Evolutionary conservation across 2,888 invertebrate genomes (phyloP).

Genomic region (Orthosia cruda): DNA sequence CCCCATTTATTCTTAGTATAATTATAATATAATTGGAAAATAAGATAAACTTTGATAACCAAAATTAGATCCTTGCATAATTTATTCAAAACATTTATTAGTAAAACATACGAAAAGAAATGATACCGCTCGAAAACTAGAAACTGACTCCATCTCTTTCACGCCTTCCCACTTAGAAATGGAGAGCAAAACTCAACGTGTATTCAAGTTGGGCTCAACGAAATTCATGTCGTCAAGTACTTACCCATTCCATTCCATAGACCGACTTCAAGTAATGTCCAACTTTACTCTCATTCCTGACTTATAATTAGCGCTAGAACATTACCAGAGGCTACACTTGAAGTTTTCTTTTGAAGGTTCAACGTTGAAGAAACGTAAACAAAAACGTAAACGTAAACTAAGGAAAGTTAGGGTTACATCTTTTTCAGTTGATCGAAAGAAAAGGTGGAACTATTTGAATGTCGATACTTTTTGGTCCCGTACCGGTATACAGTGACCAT

Average conservation of each 20-base stretch:
- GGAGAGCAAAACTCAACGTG: neutral
- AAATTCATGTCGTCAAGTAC: slow-evolving; percentile 11
- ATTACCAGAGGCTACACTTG: slow-evolving; percentile 38
- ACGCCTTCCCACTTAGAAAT: neutral
- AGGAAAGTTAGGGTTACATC: slow-evolving; percentile 45
- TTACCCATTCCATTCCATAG: slow-evolving; percentile 16
- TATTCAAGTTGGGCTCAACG: neutral
- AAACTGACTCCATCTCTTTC: neutral
- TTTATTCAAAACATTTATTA: neutral
- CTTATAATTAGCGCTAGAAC: slow-evolving; percentile 47
- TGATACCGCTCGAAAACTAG: neutral
- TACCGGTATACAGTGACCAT: neutral
- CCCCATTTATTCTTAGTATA: too few relatives aligned
- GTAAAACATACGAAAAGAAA: neutral
- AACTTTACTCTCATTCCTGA: slow-evolving; percentile 43
- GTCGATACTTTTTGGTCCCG: slow-evolving; percentile 24
- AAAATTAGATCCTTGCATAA: neutral
- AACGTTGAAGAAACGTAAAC: slow-evolving; percentile 18
- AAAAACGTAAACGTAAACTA: too few relatives aligned
- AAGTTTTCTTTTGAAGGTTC: slow-evolving; percentile 44
- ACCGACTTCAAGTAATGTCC: slow-evolving; percentile 1
- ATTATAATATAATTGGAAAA: neutral
- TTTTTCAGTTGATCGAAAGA: slow-evolving; percentile 24
- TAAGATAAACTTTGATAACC: too few relatives aligned
- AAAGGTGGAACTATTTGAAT: slow-evolving; percentile 16